A percentile compares a stretch with the other conserved stretches of the same genome.
phyloP scores from a whole-genome alignment of 2,888 invertebrate species.

The Diogma glabrata region DNA sequence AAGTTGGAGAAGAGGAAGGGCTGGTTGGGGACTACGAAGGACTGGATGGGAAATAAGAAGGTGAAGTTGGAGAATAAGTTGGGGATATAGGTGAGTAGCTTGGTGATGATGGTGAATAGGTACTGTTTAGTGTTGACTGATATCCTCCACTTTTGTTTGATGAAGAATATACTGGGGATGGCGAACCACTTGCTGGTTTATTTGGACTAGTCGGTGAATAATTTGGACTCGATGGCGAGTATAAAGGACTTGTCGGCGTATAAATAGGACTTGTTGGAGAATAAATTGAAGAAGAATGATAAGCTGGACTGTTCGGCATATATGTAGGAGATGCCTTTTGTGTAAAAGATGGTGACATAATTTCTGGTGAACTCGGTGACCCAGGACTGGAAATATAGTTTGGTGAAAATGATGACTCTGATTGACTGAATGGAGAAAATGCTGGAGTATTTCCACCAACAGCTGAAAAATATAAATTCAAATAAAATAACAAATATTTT shows the following conservation, averaged over 20 bases:
- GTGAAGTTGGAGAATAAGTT: constrained; percentile 24
- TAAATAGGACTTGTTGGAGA: constrained; percentile 64
- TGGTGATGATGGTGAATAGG: constrained; percentile 14
- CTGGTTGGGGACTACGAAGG: constrained; percentile 19
- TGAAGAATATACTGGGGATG: constrained; percentile 44
- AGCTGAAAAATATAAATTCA: constrained; percentile 34
- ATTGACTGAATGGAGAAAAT: constrained; percentile 91
- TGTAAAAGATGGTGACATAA: constrained; percentile 35
- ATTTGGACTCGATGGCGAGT: constrained; percentile 69
- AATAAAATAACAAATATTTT: constrained; percentile 7
- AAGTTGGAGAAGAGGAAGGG: constrained; percentile 49
- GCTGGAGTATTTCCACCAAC: constrained; percentile 79
- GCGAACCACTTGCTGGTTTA: background rate
- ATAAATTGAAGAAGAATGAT: constrained; percentile 39
- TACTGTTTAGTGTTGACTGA: constrained; percentile 26
- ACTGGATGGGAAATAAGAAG: constrained; percentile 12
- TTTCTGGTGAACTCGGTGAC: constrained; percentile 45
- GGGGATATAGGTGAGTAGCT: constrained; percentile 61
- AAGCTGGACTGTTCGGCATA: constrained; percentile 42
- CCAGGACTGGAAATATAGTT: constrained; percentile 34
- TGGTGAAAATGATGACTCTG: constrained; percentile 80
- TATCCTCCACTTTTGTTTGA: constrained; percentile 27
- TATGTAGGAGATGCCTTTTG: constrained; percentile 30
- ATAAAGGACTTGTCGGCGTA: constrained; percentile 55
- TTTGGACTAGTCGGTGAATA: constrained; percentile 54